Base-by-base conservation (phyloP, 2,888 invertebrate species). In the Tetropium fuscum region DNA sequence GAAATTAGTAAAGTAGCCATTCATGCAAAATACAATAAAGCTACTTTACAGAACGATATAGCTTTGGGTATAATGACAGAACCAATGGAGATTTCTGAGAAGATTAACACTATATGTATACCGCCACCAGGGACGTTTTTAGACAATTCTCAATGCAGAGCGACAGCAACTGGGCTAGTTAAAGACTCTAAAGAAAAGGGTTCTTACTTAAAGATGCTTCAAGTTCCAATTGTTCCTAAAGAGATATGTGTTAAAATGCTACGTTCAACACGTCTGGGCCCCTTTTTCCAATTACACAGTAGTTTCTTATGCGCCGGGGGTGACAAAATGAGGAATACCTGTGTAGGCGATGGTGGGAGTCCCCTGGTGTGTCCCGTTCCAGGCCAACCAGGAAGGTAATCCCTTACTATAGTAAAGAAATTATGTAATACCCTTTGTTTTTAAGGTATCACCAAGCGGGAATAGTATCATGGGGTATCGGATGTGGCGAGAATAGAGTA, bases 351-450 rank as follows among this genome's bases (percentile, higher is more conserved):
- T 15, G 51, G 51, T 18, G 51, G 51, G 1, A 51, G 27, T 16
- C 51, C 51, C 4, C 11, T 51, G 16, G 40, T 51, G 11, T 51
- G 51, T 13, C 51, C 38, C n/a, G 40, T 51, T 10, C 40, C 51
- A 1, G 51, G 51, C 10, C 48, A 48, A 6, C 48, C 48, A 22
- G n/a, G 36, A 7, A 48, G 48, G 48, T 48, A 27, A 27, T 43
- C 5, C 22, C 4, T 20, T 10, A 20, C 8, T 41, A 41, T 20
- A 7, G 34, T 13, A 34, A 2, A 13, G 10, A 10, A 4, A 2
- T 34, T 2, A 2, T 34, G 34, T 34, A n/a, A 5, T 30, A 84
- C 86, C 58, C 83, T 22, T 43, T 5, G 7, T 30, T 44, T 36
- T 36, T 2, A 10, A 53, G 53, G 30, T 53, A 53, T 15, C 53